phyloP scores from a whole-genome alignment of 2,888 invertebrate species.

The Odontothrips loti region DNA sequence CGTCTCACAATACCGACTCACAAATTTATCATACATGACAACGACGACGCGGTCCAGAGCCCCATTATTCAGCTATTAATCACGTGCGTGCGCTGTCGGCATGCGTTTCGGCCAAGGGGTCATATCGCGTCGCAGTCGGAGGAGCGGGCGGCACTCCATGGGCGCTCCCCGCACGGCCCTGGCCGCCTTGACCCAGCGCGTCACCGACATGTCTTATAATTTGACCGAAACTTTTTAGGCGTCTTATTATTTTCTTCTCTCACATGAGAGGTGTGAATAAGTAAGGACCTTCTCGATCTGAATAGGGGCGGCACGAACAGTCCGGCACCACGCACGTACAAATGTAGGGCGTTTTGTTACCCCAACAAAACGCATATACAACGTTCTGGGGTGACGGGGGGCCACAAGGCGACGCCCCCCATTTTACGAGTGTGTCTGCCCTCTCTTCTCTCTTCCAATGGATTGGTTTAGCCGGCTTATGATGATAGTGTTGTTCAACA shows the following conservation, averaged over 20 bases:
- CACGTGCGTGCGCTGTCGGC: constrained; percentile 3
- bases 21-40: constrained; percentile 25
- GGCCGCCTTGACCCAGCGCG: not conserved
- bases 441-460: too few relatives aligned
- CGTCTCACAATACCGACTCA: constrained; percentile 10
- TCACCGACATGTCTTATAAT: not conserved
- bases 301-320: not conserved
- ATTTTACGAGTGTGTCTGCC: not conserved
- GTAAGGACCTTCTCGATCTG: not conserved
- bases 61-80: constrained; percentile 26
- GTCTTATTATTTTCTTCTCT: not conserved
- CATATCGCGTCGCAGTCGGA: not conserved
- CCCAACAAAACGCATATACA: not conserved
- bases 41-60: not conserved
- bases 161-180: not conserved
- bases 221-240: not conserved
- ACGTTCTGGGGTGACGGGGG: not conserved
- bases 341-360: constrained; percentile 9
- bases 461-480: not conserved
- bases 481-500: constrained; percentile 15
- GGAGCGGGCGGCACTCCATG: not conserved
- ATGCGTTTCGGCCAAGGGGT: constrained; percentile 6
- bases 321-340: not conserved
- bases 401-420: not conserved
- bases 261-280: not conserved